A percentile compares a stretch with the other conserved stretches of the same genome.
These are phyloP conservation scores for Pseudopodoces humilis DNA, from an alignment of 2,113 vertebrate genomes.

Conservation along the genomic window DNA sequence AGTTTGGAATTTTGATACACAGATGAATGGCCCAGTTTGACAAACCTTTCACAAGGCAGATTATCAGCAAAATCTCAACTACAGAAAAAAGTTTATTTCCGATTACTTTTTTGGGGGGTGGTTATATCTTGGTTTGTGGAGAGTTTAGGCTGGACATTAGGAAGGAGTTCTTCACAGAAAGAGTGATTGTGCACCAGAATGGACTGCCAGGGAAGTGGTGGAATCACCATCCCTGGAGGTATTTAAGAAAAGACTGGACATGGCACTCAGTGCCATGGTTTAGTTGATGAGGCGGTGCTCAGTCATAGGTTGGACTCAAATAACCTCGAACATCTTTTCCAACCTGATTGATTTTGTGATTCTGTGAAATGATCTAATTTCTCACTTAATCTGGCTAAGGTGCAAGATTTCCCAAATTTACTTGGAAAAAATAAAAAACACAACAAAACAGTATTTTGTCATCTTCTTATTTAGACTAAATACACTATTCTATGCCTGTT, in stretches of 20 bases:
- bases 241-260: not conserved
- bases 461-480: not conserved
- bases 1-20: not conserved
- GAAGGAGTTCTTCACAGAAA: not conserved
- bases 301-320: accelerated
- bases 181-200: not conserved
- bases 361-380: not conserved
- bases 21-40: not conserved
- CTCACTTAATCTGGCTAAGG: not conserved
- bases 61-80: not conserved
- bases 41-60: not conserved
- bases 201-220: not conserved
- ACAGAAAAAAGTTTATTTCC: not conserved
- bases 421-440: accelerated
- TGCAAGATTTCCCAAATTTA: not conserved
- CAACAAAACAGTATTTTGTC: not conserved
- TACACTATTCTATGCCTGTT: not conserved
- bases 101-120: not conserved
- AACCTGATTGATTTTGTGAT: not conserved
- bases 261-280: not conserved
- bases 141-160: not conserved
- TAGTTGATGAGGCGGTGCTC: not conserved
- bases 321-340: not conserved
- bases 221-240: not conserved
- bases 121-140: not conserved